A percentile compares a stretch with the other conserved stretches of the same genome.
Evolutionary conservation across 1,140 invertebrate species (phyloP).

Genomic region (Drosophila fuyamai): DNA sequence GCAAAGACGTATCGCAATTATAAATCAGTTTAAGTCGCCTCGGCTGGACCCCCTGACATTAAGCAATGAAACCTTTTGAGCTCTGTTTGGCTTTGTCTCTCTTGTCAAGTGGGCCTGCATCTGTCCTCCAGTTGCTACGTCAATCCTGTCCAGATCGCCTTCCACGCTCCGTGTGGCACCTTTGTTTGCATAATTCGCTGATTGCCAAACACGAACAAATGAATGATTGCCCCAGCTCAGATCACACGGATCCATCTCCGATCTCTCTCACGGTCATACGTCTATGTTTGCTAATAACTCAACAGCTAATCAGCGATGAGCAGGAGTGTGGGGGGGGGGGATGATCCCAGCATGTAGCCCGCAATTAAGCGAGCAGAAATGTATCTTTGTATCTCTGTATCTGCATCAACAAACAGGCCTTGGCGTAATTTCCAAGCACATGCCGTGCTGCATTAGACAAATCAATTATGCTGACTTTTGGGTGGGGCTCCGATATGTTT

Average conservation of each 20-base stretch:
- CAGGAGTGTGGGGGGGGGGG: too few species aligned
- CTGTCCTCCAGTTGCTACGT: slow-evolving; percentile 23
- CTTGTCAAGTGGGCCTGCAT: slow-evolving; percentile 65
- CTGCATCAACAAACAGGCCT: slow-evolving; percentile 68
- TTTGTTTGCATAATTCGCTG: slow-evolving; percentile 73
- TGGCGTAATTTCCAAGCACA: slow-evolving; percentile 31
- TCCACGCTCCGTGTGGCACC: slow-evolving; percentile 76
- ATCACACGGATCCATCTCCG: slow-evolving; percentile 37
- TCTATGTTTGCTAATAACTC: slow-evolving; percentile 81
- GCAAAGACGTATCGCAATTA: slow-evolving; percentile 72
- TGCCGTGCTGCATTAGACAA: slow-evolving; percentile 73
- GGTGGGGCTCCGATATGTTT: slow-evolving; percentile 42
- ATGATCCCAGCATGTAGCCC: slow-evolving; percentile 60
- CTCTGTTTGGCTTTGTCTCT: slow-evolving; percentile 76
- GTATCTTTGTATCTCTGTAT: slow-evolving; percentile 62
- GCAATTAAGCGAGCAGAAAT: slow-evolving; percentile 80
- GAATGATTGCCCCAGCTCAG: slow-evolving; percentile 66
- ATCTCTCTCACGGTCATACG: slow-evolving; percentile 43
- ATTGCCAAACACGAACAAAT: slow-evolving; percentile 74
- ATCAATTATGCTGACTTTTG: slow-evolving; percentile 71
- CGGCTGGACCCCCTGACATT: slow-evolving; percentile 69
- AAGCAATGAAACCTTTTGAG: slow-evolving; percentile 82
- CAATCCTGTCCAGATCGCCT: slow-evolving; percentile 72
- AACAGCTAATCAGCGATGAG: slow-evolving; percentile 72
- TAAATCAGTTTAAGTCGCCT: slow-evolving; percentile 75